Percentiles rank a stretch among this genome's conserved stretches.
These are phyloP conservation scores for Pseudoips prasinana DNA, from an alignment of 2,888 invertebrate species.

Conservation along the genomic window DNA sequence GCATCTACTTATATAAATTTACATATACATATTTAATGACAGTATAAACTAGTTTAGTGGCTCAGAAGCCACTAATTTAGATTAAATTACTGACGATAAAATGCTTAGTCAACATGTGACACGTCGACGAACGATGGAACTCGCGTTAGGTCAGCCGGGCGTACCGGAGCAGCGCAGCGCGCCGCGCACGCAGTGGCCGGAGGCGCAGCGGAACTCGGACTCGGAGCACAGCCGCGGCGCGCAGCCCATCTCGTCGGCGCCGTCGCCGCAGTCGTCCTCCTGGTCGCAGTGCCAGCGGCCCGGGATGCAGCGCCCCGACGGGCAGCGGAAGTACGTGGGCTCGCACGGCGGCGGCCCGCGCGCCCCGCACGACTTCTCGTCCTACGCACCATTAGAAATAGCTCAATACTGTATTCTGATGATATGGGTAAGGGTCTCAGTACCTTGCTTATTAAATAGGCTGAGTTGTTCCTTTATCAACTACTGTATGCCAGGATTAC, in stretches of 20 bases:
- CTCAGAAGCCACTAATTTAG: too few relatives aligned
- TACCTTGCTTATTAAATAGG: too few relatives aligned
- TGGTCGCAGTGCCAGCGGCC: slow-evolving; percentile 89
- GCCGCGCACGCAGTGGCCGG: slow-evolving; percentile 85
- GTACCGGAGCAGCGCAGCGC: slow-evolving; percentile 40
- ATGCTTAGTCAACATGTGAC: too few relatives aligned
- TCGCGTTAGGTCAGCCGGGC: slow-evolving; percentile 84
- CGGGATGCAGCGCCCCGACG: slow-evolving; percentile 86
- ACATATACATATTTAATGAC: too few relatives aligned
- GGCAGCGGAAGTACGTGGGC: slow-evolving; percentile 89
- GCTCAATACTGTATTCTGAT: too few relatives aligned
- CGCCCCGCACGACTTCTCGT: slow-evolving; percentile 41
- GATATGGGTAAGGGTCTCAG: too few relatives aligned
- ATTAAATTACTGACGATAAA: too few relatives aligned
- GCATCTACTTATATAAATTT: too few relatives aligned
- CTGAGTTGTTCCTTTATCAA: too few relatives aligned
- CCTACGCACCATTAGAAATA: slow-evolving; percentile 33
- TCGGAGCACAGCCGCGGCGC: slow-evolving; percentile 86
- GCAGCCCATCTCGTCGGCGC: slow-evolving; percentile 89
- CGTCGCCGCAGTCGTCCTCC: slow-evolving; percentile 90
- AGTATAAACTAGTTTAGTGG: too few relatives aligned
- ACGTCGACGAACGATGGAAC: slow-evolving; percentile 21
- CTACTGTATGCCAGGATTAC: too few relatives aligned
- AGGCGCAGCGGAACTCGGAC: slow-evolving; percentile 84
- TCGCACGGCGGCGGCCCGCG: slow-evolving; percentile 85